Conservation (phyloP, 2,113 vertebrate genomes). For the Caretta caretta region DNA sequence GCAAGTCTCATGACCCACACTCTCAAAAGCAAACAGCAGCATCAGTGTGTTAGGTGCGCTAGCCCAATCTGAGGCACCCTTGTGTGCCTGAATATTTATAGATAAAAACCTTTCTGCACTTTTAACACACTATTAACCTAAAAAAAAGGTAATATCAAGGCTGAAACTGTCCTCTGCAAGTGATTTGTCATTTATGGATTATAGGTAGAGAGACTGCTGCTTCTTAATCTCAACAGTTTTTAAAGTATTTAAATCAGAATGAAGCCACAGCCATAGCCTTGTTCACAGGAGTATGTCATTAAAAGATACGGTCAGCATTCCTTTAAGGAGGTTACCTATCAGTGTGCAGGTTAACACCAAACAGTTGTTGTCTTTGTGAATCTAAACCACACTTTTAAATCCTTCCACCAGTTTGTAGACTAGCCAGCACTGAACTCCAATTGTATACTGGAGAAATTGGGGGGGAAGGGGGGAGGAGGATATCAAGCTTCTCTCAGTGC, state of each 20-base stretch:
- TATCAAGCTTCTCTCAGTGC: not conserved
- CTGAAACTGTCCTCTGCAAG: not conserved
- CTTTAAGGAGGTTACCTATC: not conserved
- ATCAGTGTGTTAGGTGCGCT: not conserved
- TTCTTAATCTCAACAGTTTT: not conserved
- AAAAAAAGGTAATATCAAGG: not conserved
- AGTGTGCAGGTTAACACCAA: not conserved
- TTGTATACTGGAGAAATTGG: not conserved
- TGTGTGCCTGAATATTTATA: not conserved
- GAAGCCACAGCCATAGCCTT: not conserved
- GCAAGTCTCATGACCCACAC: not conserved
- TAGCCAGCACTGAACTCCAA: not conserved
- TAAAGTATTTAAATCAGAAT: not conserved
- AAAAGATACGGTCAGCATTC: not conserved
- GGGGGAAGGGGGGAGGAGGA: rapidly evolving
- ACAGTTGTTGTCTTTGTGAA: not conserved
- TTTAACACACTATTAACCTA: conserved; percentile 2
- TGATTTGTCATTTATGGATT: not conserved
- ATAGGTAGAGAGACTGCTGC: not conserved
- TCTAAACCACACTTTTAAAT: not conserved
- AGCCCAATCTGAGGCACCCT: not conserved
- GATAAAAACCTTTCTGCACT: not conserved
- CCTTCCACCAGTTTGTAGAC: not conserved
- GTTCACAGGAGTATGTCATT: conserved; percentile 1
- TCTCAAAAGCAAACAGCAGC: not conserved